Evolutionary conservation across 2,888 invertebrate species (phyloP), one percentile per base, ranked within the genome.

Genomic region (Gerris lacustris): DNA sequence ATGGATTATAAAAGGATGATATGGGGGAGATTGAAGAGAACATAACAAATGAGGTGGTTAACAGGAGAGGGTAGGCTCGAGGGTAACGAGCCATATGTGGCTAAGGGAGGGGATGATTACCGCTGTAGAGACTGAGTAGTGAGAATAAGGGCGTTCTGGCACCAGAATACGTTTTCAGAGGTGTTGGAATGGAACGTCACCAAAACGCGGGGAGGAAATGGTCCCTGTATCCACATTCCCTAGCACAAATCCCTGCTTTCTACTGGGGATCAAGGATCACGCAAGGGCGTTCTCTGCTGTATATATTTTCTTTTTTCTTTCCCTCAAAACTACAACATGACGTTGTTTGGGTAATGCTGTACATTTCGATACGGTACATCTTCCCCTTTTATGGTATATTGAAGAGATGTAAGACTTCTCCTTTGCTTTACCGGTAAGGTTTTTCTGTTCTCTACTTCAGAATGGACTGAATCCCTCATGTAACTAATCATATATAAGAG

Each of bases 1-100:
- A 55, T 9, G 55, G 55, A 55, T 11, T 11, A 55, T 11, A 55
- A 15, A 55, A 11, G 9, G 47, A n/a, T n/a, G n/a, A n/a, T n/a
- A n/a, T n/a, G n/a, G n/a, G 15, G 15, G 55, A 15, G 55, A 55
- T 55, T 11, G 55, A 55, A 15, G 55, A 15, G 55, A 31, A 31
- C 15, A 15, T 55, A 55, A 55, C 55, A 55, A 55, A 55, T 55
- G 55, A 55, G 55, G 15, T 55, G 55, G 55, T 55, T 55, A 55
- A 55, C 55, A 55, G 55, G 31, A 11, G 55, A 55, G 55, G 11
- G 15, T 55, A 55, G 31, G 31, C 4, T 31, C 31, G 31, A 31
- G 55, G 55, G 55, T 55, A 55, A 55, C 55, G 55, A 55, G 55
- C 55, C 55, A 55, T 55, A 55, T 55, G 55, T 9, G 55, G 31